Percentiles rank a stretch among this genome's conserved stretches.
These are phyloP conservation scores for Adelges cooleyi DNA, from an alignment of 1,140 invertebrate genomes.

Conservation along the genomic window DNA sequence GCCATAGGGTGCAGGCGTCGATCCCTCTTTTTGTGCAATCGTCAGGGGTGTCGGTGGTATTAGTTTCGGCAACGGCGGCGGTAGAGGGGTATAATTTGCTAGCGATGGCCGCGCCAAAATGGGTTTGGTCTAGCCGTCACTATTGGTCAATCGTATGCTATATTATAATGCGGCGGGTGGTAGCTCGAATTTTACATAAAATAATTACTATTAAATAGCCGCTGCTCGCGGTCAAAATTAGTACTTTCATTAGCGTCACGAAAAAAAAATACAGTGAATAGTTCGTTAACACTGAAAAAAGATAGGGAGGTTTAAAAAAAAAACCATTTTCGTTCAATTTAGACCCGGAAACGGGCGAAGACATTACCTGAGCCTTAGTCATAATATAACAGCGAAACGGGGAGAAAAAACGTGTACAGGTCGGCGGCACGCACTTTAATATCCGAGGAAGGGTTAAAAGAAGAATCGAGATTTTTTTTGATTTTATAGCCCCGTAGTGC, in stretches of 20 bases:
- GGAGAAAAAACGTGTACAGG: not conserved
- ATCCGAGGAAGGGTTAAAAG: conserved; percentile 13
- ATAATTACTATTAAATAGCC: no score
- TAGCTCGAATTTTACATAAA: no score
- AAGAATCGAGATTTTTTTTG: conserved; percentile 16
- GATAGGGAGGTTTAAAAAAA: no score
- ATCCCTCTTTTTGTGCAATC: conserved; percentile 1
- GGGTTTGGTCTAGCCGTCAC: conserved; percentile 22
- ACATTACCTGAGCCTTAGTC: conserved; percentile 2
- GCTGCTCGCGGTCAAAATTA: no score
- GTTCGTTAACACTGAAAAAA: no score
- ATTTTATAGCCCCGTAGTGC: conserved; percentile 2
- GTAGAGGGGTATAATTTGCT: conserved; percentile 6
- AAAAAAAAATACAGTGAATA: no score
- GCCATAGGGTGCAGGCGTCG: not conserved
- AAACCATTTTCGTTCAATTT: not conserved
- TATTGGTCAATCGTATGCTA: conserved; percentile 11
- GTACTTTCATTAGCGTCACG: no score
- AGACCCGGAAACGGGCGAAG: conserved; percentile 1
- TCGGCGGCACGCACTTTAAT: conserved; percentile 14
- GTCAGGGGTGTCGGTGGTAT: not conserved
- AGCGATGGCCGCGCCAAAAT: conserved; percentile 22
- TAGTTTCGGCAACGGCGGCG: not conserved
- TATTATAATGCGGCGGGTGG: no score
- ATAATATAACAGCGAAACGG: not conserved